Conservation (phyloP, 2,113 vertebrate genomes). For the Phyllostomus discolor region DNA sequence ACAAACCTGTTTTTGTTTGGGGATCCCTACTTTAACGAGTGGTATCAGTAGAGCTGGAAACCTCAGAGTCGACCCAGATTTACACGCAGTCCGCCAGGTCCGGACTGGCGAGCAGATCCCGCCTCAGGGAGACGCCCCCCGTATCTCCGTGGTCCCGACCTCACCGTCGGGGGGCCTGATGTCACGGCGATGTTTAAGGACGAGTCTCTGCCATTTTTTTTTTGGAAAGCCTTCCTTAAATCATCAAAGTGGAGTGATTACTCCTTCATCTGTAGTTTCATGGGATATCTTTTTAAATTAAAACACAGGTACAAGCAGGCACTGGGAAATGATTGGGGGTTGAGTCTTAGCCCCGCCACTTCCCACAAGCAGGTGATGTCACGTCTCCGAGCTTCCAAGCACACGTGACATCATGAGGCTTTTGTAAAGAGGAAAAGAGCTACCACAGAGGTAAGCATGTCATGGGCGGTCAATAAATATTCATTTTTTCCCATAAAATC, state of each 20-base stretch:
- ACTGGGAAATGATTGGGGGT: background rate
- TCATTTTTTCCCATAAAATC: background rate
- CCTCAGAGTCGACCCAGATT: background rate
- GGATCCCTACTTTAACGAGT: background rate
- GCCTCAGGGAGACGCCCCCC: background rate
- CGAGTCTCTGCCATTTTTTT: background rate
- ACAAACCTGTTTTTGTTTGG: conserved; percentile 15
- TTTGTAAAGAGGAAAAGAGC: background rate
- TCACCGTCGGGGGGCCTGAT: background rate
- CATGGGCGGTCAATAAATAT: background rate
- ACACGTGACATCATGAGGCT: background rate
- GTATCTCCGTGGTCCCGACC: background rate
- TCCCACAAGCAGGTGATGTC: background rate
- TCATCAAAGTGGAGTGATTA: background rate
- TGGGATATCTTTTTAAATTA: background rate
- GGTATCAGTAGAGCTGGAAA: background rate
- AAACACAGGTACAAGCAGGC: background rate
- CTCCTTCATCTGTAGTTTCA: background rate
- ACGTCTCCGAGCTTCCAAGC: background rate
- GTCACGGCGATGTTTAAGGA: background rate
- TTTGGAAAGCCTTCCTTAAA: background rate
- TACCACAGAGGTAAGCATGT: background rate
- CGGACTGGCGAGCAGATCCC: background rate
- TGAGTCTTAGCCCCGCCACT: background rate
- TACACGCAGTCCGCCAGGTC: background rate